Conservation (phyloP, 2,113 vertebrate species). For the Pteropus alecto region DNA sequence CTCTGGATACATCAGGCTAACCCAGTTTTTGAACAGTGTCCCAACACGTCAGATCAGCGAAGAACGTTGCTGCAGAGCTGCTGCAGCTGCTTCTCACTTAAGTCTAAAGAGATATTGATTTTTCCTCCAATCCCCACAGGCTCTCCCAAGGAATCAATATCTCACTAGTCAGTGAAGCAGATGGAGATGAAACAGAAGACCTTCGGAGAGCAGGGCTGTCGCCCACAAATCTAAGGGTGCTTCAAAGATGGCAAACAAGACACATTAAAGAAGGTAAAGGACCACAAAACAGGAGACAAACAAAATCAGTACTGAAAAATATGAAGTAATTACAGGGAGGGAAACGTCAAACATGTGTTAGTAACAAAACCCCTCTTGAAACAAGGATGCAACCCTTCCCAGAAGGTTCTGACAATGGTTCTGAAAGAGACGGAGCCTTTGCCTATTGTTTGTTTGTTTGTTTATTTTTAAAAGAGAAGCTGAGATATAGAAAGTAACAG, state of each 20-base stretch:
- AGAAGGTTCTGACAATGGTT: neutral
- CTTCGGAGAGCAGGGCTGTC: slow-evolving; percentile 57
- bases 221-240: slow-evolving; percentile 49
- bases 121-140: neutral
- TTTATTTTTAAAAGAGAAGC: neutral
- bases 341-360: neutral
- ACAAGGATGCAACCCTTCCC: neutral
- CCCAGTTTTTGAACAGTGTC: neutral
- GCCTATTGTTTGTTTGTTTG: neutral
- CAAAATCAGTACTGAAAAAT: neutral
- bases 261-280: slow-evolving; percentile 23
- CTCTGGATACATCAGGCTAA: neutral
- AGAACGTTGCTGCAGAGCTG: neutral
- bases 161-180: slow-evolving; percentile 39
- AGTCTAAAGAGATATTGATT: slow-evolving; percentile 80
- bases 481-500: neutral
- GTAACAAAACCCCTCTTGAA: neutral
- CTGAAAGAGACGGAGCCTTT: neutral
- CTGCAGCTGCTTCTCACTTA: neutral
- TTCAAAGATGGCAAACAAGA: slow-evolving; percentile 58
- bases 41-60: neutral
- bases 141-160: slow-evolving; percentile 72
- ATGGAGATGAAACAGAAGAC: slow-evolving; percentile 51
- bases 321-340: neutral
- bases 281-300: neutral